phyloP scores from a whole-genome alignment of 2,113 vertebrate species.

The Petrocephalus microphthalmus region DNA sequence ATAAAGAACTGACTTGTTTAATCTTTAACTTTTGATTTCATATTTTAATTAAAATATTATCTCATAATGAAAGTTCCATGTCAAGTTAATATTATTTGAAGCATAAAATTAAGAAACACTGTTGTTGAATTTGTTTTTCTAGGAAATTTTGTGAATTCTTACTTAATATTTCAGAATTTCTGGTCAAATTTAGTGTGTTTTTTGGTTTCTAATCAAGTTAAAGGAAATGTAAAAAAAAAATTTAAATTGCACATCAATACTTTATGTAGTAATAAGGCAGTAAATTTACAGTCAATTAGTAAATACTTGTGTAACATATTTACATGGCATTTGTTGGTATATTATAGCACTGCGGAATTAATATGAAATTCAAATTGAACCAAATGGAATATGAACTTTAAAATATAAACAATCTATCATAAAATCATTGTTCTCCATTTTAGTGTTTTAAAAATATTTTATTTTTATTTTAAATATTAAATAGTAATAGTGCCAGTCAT shows the following conservation, averaged over 20 bases:
- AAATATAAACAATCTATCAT: not conserved
- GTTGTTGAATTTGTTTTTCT: not conserved
- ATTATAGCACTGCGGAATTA: not conserved
- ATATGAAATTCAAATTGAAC: not conserved
- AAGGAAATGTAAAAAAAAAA: not conserved
- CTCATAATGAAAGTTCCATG: slow-evolving; percentile 15
- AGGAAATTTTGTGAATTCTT: not conserved
- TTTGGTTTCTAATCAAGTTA: not conserved
- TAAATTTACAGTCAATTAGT: no score
- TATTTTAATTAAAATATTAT: slow-evolving; percentile 25
- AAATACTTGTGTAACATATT: not conserved
- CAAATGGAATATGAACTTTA: not conserved
- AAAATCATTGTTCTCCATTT: not conserved
- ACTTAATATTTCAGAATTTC: not conserved
- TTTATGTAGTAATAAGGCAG: not conserved
- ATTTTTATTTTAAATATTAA: not conserved
- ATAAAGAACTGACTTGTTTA: slow-evolving; percentile 10
- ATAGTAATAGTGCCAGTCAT: not conserved
- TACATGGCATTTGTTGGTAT: not conserved
- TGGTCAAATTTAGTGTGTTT: not conserved
- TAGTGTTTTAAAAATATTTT: not conserved
- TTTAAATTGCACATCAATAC: not conserved
- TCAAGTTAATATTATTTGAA: slow-evolving; percentile 20
- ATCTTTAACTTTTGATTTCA: slow-evolving; percentile 16
- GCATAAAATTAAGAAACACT: not conserved